Evolutionary conservation across 2,888 invertebrate genomes (phyloP), one percentile per base, ranked within the genome.

Genomic region (Empis livida): DNA sequence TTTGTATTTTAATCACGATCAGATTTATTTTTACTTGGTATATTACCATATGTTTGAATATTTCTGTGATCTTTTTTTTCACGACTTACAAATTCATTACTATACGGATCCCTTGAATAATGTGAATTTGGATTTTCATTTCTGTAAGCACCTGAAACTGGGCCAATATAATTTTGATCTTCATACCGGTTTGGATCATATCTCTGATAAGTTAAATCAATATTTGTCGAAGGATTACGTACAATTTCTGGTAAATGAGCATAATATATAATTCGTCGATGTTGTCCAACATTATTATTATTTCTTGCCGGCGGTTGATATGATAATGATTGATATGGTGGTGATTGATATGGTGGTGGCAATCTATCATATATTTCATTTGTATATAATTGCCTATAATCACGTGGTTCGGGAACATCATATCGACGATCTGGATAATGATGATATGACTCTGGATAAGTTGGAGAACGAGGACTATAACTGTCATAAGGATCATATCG

Each of bases 171-270:
- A 27, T 9, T 27, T 8, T 27, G 23, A 27, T 27, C 23, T 8
- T 27, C 23, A 27, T 27, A 27, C 8, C 23, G 5, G 9, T 27
- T 27, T 8, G 53, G 47, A 43, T 57, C 57, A 49, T 70, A 65
- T 27, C 57, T 27, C 55, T 76, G 67, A 56, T 76, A 76, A 44
- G 75, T 65, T 35, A 74, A 61, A 59, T 75, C 76, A 10, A 76
- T 75, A 55, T 72, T 74, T 10, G 77, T 74, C 14, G 78, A 74
- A 16, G 78, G 78, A 17, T 77, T 74, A 45, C 81, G 69, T 1
- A 80, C 77, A 5, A 81, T 76, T 63, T 82, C 82, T 10, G 82
- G 82, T 27, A 82, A 64, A 59, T 80, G 80, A 1, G 82, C 80
- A 55, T 82, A 82, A 59, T 82, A 82, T 48, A 82, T 79, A 46